phyloP scores from a whole-genome alignment of 2,797 vertebrate genomes.

The Heteromormyrus szaboi region DNA sequence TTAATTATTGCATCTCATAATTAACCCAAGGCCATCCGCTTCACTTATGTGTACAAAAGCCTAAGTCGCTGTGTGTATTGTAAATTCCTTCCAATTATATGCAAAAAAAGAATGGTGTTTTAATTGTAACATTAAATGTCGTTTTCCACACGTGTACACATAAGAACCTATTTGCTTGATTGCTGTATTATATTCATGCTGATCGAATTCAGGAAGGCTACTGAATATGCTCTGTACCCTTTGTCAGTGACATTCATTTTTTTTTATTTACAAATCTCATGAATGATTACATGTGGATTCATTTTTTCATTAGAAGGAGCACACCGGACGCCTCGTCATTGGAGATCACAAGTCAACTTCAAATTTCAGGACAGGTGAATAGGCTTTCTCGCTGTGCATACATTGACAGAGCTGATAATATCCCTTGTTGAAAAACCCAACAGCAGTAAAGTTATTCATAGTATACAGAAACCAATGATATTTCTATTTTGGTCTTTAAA shows the following conservation, averaged over 20 bases:
- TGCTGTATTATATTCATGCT: neutral
- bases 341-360: slow-evolving; percentile 95
- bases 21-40: slow-evolving; percentile 57
- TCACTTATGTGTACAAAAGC: slow-evolving; percentile 62
- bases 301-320: slow-evolving; percentile 73
- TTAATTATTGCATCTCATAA: slow-evolving; percentile 56
- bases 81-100: slow-evolving; percentile 58
- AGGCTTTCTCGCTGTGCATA: neutral
- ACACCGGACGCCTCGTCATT: slow-evolving; percentile 87
- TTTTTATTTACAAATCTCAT: neutral
- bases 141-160: slow-evolving; percentile 1
- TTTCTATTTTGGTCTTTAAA: neutral
- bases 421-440: neutral
- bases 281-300: neutral
- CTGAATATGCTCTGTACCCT: neutral
- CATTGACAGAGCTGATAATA: neutral
- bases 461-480: neutral
- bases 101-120: slow-evolving; percentile 35
- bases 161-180: neutral
- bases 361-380: slow-evolving; percentile 89
- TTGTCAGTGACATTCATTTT: neutral
- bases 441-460: neutral
- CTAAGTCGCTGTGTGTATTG: slow-evolving; percentile 61
- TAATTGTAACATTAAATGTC: slow-evolving; percentile 7
- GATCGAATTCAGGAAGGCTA: neutral